Evolutionary conservation across 2,888 invertebrate species (phyloP).

Genomic region (Epsilonema sp.): DNA sequence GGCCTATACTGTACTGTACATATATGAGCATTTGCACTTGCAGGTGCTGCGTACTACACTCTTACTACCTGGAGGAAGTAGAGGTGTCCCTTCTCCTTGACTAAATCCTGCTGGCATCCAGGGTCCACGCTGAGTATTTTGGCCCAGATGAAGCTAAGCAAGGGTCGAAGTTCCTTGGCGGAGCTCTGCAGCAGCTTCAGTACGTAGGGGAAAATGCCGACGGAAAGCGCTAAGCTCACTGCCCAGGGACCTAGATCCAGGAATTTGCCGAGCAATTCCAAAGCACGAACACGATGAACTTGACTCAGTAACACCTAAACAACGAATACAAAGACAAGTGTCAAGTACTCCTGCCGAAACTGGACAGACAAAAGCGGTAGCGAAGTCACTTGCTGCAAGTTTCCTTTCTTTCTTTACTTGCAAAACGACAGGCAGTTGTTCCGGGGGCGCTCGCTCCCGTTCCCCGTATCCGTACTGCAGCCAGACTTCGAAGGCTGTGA

Average conservation of each 20-base stretch:
- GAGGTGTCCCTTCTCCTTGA: conserved; percentile 19
- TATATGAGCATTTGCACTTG: too few relatives aligned
- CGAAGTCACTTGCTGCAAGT: too few relatives aligned
- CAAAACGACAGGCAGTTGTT: conserved; percentile 86
- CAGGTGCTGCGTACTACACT: too few relatives aligned
- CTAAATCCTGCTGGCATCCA: conserved; percentile 61
- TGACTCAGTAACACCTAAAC: conserved; percentile 37
- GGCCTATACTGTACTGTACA: too few relatives aligned
- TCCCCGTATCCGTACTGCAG: conserved; percentile 54
- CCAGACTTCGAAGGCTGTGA: conserved; percentile 85
- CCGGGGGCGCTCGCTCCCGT: conserved; percentile 53
- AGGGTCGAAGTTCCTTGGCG: conserved; percentile 64
- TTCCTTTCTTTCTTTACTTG: too few relatives aligned
- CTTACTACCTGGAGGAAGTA: too few relatives aligned
- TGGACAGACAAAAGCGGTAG: too few relatives aligned
- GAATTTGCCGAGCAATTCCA: conserved; percentile 75
- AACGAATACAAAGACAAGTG: too few relatives aligned
- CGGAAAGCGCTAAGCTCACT: conserved; percentile 61
- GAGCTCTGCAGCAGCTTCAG: conserved; percentile 84
- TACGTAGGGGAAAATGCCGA: conserved; percentile 97
- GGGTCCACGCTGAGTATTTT: conserved; percentile 89
- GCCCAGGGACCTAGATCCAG: conserved; percentile 88
- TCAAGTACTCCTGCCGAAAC: too few relatives aligned
- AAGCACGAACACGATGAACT: conserved; percentile 73
- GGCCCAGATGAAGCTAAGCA: conserved; percentile 95